Base-by-base conservation (phyloP, 1,140 invertebrate genomes). In the Bombus polaris region DNA sequence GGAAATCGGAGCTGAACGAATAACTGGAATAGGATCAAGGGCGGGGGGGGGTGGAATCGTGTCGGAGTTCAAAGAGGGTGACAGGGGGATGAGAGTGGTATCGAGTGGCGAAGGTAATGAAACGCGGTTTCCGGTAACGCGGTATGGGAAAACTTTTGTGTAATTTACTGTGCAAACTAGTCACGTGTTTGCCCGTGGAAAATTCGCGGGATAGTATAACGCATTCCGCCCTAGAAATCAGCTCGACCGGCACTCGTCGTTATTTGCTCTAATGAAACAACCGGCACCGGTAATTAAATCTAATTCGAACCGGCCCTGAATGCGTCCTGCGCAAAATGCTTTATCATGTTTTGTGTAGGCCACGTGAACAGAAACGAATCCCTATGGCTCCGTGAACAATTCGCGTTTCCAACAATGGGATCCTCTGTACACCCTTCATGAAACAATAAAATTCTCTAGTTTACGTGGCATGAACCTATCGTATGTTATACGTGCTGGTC, bases 91-190 rank as follows among this genome's bases (percentile, higher is more conserved):
- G 47, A 47, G 59, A 25, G 53, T 22, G 81, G 68, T 83, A 39
- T 72, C 77, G 25, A 35, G 42, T 10, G n/a, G 25, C 70, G 25
- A 71, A 73, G 39, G 82, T 59, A 77, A 83, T 59, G 74, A 70
- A 78, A 83, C 74, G 47, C 53, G 53, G 75, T 79, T 84, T 79
- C 75, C 59, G 72, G 72, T 47, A 42, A 37, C 39, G 57, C 32
- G n/a, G 39, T 28, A n/a, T 1, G 62, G 53, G 75, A 62, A 71
- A 79, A 84, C 28, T 78, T 84, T 84, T 57, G 37, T 71, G 65
- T 71, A 84, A 84, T 84, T 78, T 57, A 79, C 66, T 42, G 75
- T 78, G 59, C 68, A 84, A 84, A 84, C 83, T 25, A 76, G 76
- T 70, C 83, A 79, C 75, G 66, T 84, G 66, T 84, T 79, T 79